These are phyloP conservation scores for Amphilophus citrinellus DNA, from an alignment of 2,113 vertebrate species.

Conservation along the genomic window DNA sequence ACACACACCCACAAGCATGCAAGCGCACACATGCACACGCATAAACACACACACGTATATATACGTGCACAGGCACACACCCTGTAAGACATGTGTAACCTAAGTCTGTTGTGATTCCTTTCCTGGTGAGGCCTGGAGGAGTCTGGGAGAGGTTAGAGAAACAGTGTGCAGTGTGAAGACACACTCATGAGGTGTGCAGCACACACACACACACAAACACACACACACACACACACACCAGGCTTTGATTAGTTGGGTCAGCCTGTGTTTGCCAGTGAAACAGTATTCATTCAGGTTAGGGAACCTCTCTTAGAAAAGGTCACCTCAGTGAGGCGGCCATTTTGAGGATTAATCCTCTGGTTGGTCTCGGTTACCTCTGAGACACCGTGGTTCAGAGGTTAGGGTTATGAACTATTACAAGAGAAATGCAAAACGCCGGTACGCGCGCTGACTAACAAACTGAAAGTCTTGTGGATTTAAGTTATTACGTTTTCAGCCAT, in stretches of 20 bases:
- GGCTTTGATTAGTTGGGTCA: conserved; percentile 79
- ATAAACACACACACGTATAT: conserved; percentile 23
- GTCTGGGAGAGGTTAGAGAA: conserved; percentile 82
- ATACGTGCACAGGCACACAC: conserved; percentile 53
- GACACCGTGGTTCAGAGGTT: conserved; percentile 63
- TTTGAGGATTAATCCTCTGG: conserved; percentile 61
- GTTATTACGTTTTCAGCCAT: conserved; percentile 12
- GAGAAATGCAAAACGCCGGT: conserved; percentile 48
- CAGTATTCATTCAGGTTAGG: conserved; percentile 73
- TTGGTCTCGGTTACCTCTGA: conserved; percentile 55
- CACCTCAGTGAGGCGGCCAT: conserved; percentile 57
- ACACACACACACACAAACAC: conserved; percentile 57
- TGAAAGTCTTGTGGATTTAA: conserved; percentile 19
- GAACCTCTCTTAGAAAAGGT: conserved; percentile 67
- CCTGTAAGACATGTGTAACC: conserved; percentile 83
- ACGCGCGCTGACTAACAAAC: conserved; percentile 14
- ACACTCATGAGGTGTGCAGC: conserved; percentile 76
- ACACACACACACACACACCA: conserved; percentile 69
- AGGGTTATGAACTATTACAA: conserved; percentile 66
- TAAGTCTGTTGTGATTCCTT: conserved; percentile 84
- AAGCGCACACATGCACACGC: neutral
- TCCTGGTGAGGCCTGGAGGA: conserved; percentile 75
- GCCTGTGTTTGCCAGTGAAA: conserved; percentile 69
- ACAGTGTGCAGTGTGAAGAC: conserved; percentile 76
- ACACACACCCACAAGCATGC: neutral